A percentile compares a stretch with the other conserved stretches of the same genome.
phyloP scores from a whole-genome alignment of 2,888 invertebrate species.

The Halocaridina rubra region DNA sequence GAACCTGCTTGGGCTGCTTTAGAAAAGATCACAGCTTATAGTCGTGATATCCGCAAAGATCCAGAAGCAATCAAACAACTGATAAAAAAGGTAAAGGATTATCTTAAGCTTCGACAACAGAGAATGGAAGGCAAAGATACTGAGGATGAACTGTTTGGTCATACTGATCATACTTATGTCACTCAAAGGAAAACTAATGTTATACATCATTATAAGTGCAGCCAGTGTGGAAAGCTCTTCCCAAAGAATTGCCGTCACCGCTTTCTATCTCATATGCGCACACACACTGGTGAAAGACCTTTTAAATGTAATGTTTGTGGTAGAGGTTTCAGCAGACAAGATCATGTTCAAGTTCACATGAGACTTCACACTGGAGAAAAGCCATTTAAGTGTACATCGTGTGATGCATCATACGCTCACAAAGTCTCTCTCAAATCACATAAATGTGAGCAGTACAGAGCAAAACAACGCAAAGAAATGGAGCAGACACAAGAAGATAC shows the following conservation, averaged over 20 bases:
- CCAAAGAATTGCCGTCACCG: constrained; percentile 52
- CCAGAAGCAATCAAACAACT: not conserved
- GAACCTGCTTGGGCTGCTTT: constrained; percentile 4
- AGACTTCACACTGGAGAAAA: constrained; percentile 57
- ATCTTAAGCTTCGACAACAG: not conserved
- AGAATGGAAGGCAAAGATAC: not conserved
- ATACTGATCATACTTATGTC: constrained; percentile 27
- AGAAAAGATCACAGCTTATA: not conserved
- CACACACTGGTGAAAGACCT: constrained; percentile 57
- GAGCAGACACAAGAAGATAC: too few relatives aligned
- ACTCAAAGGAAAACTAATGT: not conserved
- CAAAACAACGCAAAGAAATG: too few relatives aligned
- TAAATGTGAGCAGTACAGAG: too few relatives aligned
- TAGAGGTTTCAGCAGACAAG: constrained; percentile 48
- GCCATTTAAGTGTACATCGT: constrained; percentile 14
- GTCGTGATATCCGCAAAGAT: not conserved
- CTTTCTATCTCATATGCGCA: constrained; percentile 52
- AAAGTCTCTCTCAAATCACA: constrained; percentile 37
- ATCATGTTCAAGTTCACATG: constrained; percentile 57
- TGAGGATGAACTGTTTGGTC: not conserved
- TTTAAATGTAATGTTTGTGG: constrained; percentile 49
- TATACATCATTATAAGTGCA: constrained; percentile 29
- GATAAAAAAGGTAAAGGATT: not conserved
- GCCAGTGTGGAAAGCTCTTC: constrained; percentile 38
- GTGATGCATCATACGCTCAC: constrained; percentile 27